Conservation (phyloP, 2,888 invertebrate genomes). For the Ypsolopha sequella region DNA sequence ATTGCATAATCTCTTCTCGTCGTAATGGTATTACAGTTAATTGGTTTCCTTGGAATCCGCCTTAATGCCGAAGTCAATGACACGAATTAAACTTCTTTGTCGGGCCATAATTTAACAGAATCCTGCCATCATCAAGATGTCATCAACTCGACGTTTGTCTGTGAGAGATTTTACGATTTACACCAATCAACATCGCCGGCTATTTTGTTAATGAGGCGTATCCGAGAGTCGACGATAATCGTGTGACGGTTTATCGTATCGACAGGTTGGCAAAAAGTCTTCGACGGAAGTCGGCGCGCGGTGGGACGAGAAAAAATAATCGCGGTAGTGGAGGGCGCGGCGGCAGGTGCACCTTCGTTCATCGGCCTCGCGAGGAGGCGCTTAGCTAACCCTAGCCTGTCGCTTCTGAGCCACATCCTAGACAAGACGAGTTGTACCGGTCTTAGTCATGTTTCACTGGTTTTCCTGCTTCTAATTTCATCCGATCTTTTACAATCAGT, state of each 20-base stretch:
- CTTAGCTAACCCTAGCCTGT: not conserved
- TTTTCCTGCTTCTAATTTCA: no score
- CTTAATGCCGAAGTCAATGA: not conserved
- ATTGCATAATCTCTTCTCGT: not conserved
- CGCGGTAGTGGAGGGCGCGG: constrained; percentile 20
- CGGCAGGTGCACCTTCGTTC: constrained; percentile 55
- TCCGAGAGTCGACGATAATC: constrained; percentile 39
- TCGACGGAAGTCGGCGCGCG: constrained; percentile 44
- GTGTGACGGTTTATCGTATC: constrained; percentile 56
- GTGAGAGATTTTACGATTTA: constrained; percentile 19
- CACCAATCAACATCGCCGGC: constrained; percentile 35
- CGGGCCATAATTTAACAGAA: not conserved
- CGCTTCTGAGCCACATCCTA: not conserved
- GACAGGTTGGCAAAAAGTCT: constrained; percentile 54
- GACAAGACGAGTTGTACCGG: not conserved
- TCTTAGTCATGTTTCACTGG: no score
- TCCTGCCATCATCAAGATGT: not conserved
- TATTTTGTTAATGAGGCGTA: constrained; percentile 60
- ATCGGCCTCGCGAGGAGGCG: constrained; percentile 32
- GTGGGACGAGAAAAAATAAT: constrained; percentile 44
- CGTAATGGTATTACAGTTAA: not conserved
- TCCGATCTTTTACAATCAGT: no score
- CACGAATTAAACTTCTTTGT: not conserved
- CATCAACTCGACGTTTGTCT: not conserved
- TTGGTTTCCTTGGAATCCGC: not conserved